Percentiles rank a stretch among this genome's conserved stretches.
These are phyloP conservation scores for Falco novaeseelandiae DNA, from an alignment of 2,797 vertebrate genomes.

Conservation along the genomic window DNA sequence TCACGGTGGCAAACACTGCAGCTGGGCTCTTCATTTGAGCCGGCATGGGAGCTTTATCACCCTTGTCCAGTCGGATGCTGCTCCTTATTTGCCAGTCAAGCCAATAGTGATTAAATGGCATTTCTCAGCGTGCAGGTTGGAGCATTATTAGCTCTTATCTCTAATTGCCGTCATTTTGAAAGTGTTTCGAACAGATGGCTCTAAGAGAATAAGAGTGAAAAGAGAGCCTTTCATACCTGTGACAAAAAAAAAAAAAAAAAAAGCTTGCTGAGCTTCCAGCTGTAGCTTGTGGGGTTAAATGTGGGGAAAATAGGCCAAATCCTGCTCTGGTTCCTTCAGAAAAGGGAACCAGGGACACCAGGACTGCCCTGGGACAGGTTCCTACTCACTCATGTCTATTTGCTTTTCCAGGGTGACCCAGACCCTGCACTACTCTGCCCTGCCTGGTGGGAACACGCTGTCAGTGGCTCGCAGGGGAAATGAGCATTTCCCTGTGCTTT, in stretches of 20 bases:
- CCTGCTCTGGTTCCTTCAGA: background rate
- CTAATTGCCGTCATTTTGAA: conserved; percentile 40
- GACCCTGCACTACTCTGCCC: background rate
- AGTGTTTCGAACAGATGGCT: conserved; percentile 52
- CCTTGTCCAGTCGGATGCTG: conserved; percentile 28
- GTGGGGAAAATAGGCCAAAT: background rate
- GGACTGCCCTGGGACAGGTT: background rate
- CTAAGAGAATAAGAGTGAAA: background rate
- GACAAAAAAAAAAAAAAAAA: background rate
- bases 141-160: conserved; percentile 58
- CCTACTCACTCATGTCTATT: rapidly evolving
- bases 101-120: conserved; percentile 31
- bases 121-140: conserved; percentile 58
- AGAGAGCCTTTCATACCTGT: conserved; percentile 38
- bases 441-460: background rate
- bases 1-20: conserved; percentile 56
- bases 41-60: conserved; percentile 43
- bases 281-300: background rate
- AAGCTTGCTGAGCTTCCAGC: background rate
- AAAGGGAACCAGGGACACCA: background rate
- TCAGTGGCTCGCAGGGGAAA: background rate
- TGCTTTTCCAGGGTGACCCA: background rate
- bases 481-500: background rate
- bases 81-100: conserved; percentile 44
- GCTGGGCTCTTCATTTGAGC: conserved; percentile 51